A percentile compares a stretch with the other conserved stretches of the same genome.
Conservation (phyloP, 2,797 vertebrate genomes). For the Ptychobarbus kaznakovi region DNA sequence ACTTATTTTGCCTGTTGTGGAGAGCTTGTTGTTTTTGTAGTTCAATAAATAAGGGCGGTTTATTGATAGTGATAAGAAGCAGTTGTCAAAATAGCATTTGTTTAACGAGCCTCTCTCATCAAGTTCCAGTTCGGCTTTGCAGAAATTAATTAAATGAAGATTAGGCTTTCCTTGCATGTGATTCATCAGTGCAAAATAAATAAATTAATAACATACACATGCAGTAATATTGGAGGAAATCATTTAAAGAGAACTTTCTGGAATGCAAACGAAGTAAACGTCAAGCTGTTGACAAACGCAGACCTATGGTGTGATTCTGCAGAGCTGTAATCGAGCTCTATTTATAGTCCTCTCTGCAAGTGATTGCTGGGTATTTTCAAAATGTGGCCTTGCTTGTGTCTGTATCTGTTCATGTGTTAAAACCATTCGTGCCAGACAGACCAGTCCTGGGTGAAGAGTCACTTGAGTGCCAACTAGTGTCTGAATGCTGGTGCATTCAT, state of each 20-base stretch:
- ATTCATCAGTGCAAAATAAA: background rate
- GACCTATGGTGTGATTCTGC: background rate
- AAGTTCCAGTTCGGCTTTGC: background rate
- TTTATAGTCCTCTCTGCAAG: slow-evolving; percentile 46
- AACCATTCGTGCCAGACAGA: background rate
- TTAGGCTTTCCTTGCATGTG: background rate
- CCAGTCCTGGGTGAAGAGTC: background rate
- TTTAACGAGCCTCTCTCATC: background rate
- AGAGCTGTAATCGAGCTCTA: slow-evolving; percentile 17
- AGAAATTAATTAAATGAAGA: background rate
- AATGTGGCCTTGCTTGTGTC: slow-evolving; percentile 29
- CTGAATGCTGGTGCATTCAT: background rate
- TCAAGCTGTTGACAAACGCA: slow-evolving; percentile 8
- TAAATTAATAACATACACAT: background rate
- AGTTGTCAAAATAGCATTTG: background rate
- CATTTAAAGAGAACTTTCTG: background rate
- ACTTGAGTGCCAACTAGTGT: background rate
- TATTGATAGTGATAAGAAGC: background rate
- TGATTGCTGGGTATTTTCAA: slow-evolving; percentile 50
- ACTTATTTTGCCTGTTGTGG: background rate
- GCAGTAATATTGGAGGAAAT: background rate
- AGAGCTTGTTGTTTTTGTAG: background rate
- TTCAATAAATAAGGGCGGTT: background rate
- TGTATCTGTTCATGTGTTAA: slow-evolving; percentile 40
- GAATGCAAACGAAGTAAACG: background rate